phyloP scores from a whole-genome alignment of 2,797 vertebrate species.

The Phrynocephalus guinanensis region DNA sequence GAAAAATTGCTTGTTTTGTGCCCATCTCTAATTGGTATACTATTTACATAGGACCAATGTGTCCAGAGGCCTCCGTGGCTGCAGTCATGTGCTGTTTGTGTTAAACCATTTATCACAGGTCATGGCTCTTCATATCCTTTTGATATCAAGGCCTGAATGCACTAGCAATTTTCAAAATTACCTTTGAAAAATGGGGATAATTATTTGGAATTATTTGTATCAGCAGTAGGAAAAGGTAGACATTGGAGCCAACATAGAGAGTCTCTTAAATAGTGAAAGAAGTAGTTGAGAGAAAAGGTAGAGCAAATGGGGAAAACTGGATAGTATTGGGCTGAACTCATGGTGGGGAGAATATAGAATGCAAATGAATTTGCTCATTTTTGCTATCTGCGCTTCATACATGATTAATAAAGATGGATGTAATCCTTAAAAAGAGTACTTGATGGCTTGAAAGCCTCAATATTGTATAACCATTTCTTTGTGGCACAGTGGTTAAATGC shows the following conservation, averaged over 20 bases:
- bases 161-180: constrained; percentile 5
- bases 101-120: not conserved
- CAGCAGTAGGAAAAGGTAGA: not conserved
- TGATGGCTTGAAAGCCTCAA: not conserved
- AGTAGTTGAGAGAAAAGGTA: not conserved
- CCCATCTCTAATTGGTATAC: not conserved
- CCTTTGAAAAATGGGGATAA: not conserved
- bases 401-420: not conserved
- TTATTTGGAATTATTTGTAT: not conserved
- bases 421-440: too few species aligned
- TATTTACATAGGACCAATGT: constrained; percentile 35
- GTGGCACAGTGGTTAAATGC: too few species aligned
- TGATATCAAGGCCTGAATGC: constrained; percentile 6
- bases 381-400: not conserved
- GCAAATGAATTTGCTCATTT: not conserved
- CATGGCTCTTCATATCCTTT: constrained; percentile 32
- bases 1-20: too few species aligned
- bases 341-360: not conserved
- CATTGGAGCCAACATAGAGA: not conserved
- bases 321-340: not conserved
- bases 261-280: not conserved
- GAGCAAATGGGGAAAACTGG: not conserved
- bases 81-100: constrained; percentile 37
- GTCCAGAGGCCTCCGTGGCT: not conserved
- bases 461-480: too few species aligned